Percentiles rank a stretch among this genome's conserved stretches.
These are phyloP conservation scores for Poeciliopsis turrubarensis DNA, from an alignment of 2,113 vertebrate species.

Conservation along the genomic window DNA sequence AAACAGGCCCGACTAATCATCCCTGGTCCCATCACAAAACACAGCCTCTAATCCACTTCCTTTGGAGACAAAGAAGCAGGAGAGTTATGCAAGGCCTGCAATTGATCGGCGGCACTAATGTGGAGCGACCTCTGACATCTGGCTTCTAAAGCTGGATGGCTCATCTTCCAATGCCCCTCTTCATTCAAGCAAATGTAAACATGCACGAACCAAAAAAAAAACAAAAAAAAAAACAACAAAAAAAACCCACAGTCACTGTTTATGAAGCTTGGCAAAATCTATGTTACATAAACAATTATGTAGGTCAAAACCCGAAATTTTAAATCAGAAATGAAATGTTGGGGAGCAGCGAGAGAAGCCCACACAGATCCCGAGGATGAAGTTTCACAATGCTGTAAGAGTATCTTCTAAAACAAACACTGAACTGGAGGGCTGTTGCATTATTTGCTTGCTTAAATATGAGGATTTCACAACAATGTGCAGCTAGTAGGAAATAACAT, in stretches of 20 bases:
- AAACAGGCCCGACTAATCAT: conserved; percentile 77
- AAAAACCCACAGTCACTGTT: conserved; percentile 26
- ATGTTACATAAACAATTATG: conserved; percentile 21
- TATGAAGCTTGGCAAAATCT: conserved; percentile 12
- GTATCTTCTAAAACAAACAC: not conserved
- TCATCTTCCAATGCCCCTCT: conserved; percentile 63
- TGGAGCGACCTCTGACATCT: conserved; percentile 76
- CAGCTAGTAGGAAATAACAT: conserved; percentile 42
- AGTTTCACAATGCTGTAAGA: conserved; percentile 2
- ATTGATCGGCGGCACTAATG: conserved; percentile 78
- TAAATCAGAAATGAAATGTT: not conserved
- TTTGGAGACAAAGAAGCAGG: conserved; percentile 71
- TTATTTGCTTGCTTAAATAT: not conserved
- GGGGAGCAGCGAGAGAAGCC: not conserved
- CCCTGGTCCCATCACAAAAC: conserved; percentile 68
- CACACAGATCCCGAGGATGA: not conserved
- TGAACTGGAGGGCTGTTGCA: not conserved
- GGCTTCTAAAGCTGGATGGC: conserved; percentile 67
- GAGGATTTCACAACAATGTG: not conserved
- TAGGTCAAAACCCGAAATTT: conserved; percentile 9
- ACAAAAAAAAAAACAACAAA: not conserved
- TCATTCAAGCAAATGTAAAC: conserved; percentile 62
- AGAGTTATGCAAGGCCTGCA: conserved; percentile 76
- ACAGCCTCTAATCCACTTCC: conserved; percentile 76
- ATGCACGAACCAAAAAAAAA: conserved; percentile 59